These are phyloP conservation scores for Chouioia cunea DNA, from an alignment of 2,888 invertebrate species.

Conservation along the genomic window DNA sequence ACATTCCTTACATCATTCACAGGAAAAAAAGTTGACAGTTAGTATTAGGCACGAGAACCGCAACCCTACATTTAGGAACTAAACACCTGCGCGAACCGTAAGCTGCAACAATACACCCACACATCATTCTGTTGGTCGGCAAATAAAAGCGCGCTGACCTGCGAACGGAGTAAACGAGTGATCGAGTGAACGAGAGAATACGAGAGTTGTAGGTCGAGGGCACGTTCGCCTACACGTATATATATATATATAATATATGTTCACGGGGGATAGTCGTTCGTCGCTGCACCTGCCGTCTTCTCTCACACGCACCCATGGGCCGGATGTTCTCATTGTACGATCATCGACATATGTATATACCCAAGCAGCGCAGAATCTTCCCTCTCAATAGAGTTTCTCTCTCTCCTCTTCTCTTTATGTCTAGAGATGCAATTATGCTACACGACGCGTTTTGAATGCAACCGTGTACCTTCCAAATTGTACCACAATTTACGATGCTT, in stretches of 20 bases:
- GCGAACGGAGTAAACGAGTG: background rate
- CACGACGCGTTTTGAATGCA: background rate
- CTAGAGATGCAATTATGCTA: background rate
- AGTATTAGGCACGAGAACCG: too few species aligned
- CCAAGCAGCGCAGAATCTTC: conserved; percentile 13
- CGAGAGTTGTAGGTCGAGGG: conserved; percentile 53
- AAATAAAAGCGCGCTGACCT: too few species aligned
- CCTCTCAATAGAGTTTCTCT: conserved; percentile 15
- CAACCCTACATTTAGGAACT: too few species aligned
- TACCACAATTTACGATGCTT: conserved; percentile 10
- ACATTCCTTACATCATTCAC: too few species aligned
- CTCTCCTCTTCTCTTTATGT: conserved; percentile 1
- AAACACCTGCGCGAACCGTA: conserved; percentile 1
- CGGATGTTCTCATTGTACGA: conserved; percentile 33
- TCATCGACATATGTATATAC: conserved; percentile 5
- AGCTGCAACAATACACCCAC: conserved; percentile 13
- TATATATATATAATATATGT: conserved; percentile 1
- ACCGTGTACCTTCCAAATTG: conserved; percentile 15
- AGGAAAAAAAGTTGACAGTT: too few species aligned
- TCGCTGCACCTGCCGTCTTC: conserved; percentile 54
- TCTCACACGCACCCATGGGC: conserved; percentile 30
- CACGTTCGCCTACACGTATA: conserved; percentile 22
- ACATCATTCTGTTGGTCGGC: background rate
- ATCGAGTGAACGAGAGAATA: conserved; percentile 47
- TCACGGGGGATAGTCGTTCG: background rate